These are phyloP conservation scores for Lates calcarifer DNA, from an alignment of 2,113 vertebrate genomes.

Conservation along the genomic window DNA sequence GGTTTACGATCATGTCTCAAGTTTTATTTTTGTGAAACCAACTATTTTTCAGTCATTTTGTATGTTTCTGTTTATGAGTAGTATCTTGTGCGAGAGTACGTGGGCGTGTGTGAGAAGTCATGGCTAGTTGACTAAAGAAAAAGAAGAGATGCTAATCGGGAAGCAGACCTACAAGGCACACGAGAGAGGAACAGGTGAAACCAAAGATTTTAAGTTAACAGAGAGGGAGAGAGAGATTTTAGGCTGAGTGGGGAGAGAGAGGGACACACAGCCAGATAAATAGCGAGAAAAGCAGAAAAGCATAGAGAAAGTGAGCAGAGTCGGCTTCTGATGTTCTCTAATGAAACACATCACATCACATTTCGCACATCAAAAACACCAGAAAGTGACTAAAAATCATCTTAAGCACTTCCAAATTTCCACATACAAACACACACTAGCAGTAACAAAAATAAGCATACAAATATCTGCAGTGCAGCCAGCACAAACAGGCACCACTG, in stretches of 20 bases:
- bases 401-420: neutral
- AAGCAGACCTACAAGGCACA: slow-evolving; percentile 15
- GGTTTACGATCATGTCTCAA: neutral
- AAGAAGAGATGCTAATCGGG: slow-evolving; percentile 5
- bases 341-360: slow-evolving; percentile 43
- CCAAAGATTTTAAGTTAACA: slow-evolving; percentile 24
- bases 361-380: slow-evolving; percentile 12
- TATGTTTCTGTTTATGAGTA: neutral
- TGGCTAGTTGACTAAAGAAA: slow-evolving; percentile 21
- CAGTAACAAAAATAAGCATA: neutral
- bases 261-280: neutral
- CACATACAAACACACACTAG: neutral
- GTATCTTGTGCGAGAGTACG: neutral
- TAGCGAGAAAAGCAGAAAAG: slow-evolving; percentile 7
- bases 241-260: neutral
- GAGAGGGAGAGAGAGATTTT: neutral
- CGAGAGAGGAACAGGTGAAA: slow-evolving; percentile 18
- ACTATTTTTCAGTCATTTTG: neutral
- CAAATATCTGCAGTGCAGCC: slow-evolving; percentile 13
- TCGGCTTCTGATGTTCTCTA: slow-evolving; percentile 27
- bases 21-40: neutral
- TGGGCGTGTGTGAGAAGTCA: neutral
- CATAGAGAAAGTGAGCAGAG: neutral
- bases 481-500: neutral
- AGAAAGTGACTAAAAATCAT: slow-evolving; percentile 10